Percentiles rank a stretch among this genome's conserved stretches.
Evolutionary conservation across 2,797 vertebrate genomes (phyloP).

Genomic region (Pseudopleuronectes americanus): DNA sequence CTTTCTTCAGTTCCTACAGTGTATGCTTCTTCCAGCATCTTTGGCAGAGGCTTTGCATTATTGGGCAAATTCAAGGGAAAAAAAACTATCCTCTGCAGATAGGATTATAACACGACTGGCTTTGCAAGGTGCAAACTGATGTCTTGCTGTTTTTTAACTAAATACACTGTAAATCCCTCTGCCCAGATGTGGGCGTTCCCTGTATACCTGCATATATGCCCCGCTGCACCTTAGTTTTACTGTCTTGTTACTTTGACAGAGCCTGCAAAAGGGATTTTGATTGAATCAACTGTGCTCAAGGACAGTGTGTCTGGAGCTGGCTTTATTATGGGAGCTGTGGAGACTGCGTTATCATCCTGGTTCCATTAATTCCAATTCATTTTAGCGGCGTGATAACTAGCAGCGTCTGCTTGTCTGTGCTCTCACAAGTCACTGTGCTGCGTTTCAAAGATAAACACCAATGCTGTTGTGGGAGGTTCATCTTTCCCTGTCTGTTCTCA

Average conservation of each 20-base stretch:
- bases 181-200: slow-evolving; percentile 4
- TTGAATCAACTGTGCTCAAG: slow-evolving; percentile 77
- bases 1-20: too few species aligned
- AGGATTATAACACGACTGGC: slow-evolving; percentile 15
- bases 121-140: slow-evolving; percentile 11
- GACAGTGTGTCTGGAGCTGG: slow-evolving; percentile 75
- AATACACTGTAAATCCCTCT: slow-evolving; percentile 1
- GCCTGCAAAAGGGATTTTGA: slow-evolving; percentile 54
- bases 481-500: slow-evolving; percentile 60
- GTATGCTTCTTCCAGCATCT: too few species aligned
- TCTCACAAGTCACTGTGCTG: slow-evolving; percentile 70
- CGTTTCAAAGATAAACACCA: slow-evolving; percentile 69
- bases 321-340: slow-evolving; percentile 83
- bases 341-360: slow-evolving; percentile 82
- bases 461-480: slow-evolving; percentile 63
- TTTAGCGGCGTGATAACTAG: slow-evolving; percentile 80
- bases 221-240: slow-evolving; percentile 21
- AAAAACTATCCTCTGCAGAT: too few species aligned
- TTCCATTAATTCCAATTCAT: slow-evolving; percentile 82
- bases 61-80: too few species aligned
- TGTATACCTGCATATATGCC: slow-evolving; percentile 12
- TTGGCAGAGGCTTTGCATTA: too few species aligned
- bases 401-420: slow-evolving; percentile 82
- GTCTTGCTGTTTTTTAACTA: slow-evolving; percentile 12
- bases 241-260: slow-evolving; percentile 35